Conservation (phyloP, 92 coral and sea anemone genomes). For the Metridium senile region DNA sequence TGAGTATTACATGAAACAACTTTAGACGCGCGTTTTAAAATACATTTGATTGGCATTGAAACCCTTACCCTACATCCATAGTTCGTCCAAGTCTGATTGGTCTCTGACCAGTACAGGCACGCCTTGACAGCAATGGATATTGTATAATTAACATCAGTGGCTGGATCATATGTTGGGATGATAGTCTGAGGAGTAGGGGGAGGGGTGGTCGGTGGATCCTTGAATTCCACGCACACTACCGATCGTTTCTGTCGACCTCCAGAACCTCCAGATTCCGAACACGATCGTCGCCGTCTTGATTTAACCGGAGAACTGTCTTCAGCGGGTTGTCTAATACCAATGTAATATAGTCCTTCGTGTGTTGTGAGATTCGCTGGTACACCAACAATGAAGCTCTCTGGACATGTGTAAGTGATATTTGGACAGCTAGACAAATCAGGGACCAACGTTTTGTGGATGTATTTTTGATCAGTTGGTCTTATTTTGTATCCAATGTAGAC, state of each 20-base stretch:
- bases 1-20: too few species aligned
- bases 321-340: conserved; percentile 53
- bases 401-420: conserved; percentile 14
- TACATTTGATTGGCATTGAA: not conserved
- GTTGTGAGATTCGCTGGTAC: conserved; percentile 51
- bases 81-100: conserved; percentile 69
- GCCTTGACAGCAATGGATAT: conserved; percentile 69
- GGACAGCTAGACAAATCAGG: conserved; percentile 76
- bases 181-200: conserved; percentile 69
- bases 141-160: conserved; percentile 74
- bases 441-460: conserved; percentile 54
- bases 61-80: conserved; percentile 85
- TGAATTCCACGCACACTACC: conserved; percentile 72
- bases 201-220: conserved; percentile 88
- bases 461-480: conserved; percentile 58
- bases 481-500: conserved; percentile 56
- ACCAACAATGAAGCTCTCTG: not conserved
- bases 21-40: too few species aligned
- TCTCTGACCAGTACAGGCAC: conserved; percentile 85
- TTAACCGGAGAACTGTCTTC: not conserved
- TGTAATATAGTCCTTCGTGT: conserved; percentile 71
- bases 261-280: conserved; percentile 61
- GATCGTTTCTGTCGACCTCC: conserved; percentile 72
- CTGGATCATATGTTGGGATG: conserved; percentile 60
- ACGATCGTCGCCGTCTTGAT: conserved; percentile 55